Conservation (phyloP, 37 sponge, comb jelly and placozoan genomes). For the Ephydatia muelleri region DNA sequence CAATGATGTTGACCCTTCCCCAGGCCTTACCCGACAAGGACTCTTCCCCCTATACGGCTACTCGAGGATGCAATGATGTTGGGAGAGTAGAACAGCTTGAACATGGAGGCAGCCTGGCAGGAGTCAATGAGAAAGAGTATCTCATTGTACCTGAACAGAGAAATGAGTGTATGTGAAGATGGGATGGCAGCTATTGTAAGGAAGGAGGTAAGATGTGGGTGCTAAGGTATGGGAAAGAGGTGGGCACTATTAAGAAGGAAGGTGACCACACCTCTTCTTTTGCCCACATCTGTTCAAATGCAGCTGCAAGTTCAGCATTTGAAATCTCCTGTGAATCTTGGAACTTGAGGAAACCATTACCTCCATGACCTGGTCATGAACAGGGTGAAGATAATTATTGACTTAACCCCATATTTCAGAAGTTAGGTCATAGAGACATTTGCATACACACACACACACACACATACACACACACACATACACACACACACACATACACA, state of each 20-base stretch:
- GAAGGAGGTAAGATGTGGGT: too few species aligned
- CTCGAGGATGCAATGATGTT: slow-evolving; percentile 86
- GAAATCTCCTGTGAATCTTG: slow-evolving; percentile 95
- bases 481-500: background rate
- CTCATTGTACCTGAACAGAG: slow-evolving; percentile 87
- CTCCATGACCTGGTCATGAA: slow-evolving; percentile 85
- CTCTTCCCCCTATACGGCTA: slow-evolving; percentile 78
- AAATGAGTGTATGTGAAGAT: too few species aligned
- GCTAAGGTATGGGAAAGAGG: too few species aligned
- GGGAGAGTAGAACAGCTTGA: slow-evolving; percentile 85
- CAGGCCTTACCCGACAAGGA: slow-evolving; percentile 73
- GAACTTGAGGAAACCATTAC: slow-evolving; percentile 94
- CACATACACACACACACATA: background rate
- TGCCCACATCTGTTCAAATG: slow-evolving; percentile 98
- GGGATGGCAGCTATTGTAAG: too few species aligned
- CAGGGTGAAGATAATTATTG: background rate
- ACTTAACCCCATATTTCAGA: background rate
- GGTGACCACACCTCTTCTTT: slow-evolving; percentile 77
- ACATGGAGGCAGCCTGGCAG: slow-evolving; percentile 93
- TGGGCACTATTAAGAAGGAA: too few species aligned
- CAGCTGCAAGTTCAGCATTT: slow-evolving; percentile 84
- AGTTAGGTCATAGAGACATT: background rate
- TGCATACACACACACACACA: background rate
- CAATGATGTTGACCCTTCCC: slow-evolving; percentile 59
- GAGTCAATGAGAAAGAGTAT: slow-evolving; percentile 92